Base-by-base conservation (phyloP, 2,797 vertebrate genomes). In the Threskiornis aethiopicus region DNA sequence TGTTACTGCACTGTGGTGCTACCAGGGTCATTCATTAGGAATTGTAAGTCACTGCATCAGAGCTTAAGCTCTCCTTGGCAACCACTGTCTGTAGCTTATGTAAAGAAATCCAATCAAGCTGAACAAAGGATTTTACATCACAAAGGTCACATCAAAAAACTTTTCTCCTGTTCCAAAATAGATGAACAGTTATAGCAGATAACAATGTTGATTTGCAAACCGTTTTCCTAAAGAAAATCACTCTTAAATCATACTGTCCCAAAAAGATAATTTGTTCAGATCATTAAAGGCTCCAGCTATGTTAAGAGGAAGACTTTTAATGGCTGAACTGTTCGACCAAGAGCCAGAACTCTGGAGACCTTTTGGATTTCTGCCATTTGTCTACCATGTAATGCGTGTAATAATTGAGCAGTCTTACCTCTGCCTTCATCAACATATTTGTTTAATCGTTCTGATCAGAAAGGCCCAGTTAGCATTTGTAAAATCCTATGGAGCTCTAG, bases 141-240 rank as follows among this genome's bases (percentile, higher is more conserved):
- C 28, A 65, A 67, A 72, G 4, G 3, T 37, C 1, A 0, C 22
- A 49, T 42, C 13, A 69, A 46, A 90, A 88, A 35, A 4, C 0
- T 49, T 62, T 64, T 46, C 17, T 92, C 9, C 17, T 55, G 3
- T 55, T 85, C 39, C 13, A 64, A 76, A 71, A 67, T 1, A 85
- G 28, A n/a, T 31, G 10, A 79, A 59, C 12, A 33, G 5, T 51
- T 51, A 51, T 2, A 59, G 15, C 7, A 67, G 17, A 31, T 44
- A 58, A 76, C 9, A 17, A 28, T 46, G 31, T 10, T 41, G 11
- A 47, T 85, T 89, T 85, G 5, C 21, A 84, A 72, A 83, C 6
- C 0, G 29, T 57, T 89, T 67, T 24, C 54, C 33, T 49, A 55
- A 59, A 69, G 58, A 67, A 90, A 81, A 82, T 20, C 7, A 65